Evolutionary conservation across 2,888 invertebrate species (phyloP).

Genomic region (Drosophila helvetica): DNA sequence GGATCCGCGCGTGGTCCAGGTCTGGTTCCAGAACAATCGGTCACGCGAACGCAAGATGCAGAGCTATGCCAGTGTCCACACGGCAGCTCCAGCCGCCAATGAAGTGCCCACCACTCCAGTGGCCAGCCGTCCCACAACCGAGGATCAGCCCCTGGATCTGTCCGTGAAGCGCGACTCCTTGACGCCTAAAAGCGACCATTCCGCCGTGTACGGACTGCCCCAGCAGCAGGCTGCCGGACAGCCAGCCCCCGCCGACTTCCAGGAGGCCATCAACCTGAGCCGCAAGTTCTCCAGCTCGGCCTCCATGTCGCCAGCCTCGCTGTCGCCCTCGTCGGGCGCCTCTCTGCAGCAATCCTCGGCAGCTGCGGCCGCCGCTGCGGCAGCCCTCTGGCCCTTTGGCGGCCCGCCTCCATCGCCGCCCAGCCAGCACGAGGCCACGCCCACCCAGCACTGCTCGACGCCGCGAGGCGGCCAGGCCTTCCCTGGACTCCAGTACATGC

Average conservation of each 20-base stretch:
- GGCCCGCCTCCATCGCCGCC: constrained; percentile 76
- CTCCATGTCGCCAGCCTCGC: constrained; percentile 69
- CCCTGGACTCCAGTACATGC: constrained; percentile 81
- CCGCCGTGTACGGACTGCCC: constrained; percentile 86
- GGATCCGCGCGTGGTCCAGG: constrained; percentile 93
- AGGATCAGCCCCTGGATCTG: constrained; percentile 95
- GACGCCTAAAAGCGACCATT: constrained; percentile 82
- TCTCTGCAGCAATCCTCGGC: constrained; percentile 63
- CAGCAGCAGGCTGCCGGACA: constrained; percentile 85
- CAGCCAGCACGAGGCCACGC: constrained; percentile 64
- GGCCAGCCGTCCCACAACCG: constrained; percentile 45
- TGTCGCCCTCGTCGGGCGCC: constrained; percentile 72
- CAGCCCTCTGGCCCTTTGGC: constrained; percentile 76
- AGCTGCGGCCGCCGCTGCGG: constrained; percentile 75
- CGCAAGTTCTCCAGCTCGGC: constrained; percentile 86
- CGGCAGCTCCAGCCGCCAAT: constrained; percentile 28
- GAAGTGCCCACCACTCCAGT: not conserved
- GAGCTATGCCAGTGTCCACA: constrained; percentile 62
- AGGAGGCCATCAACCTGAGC: constrained; percentile 92
- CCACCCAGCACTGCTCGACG: constrained; percentile 34
- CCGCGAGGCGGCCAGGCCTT: constrained; percentile 52
- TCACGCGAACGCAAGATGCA: constrained; percentile 92
- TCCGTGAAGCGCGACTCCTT: constrained; percentile 90
- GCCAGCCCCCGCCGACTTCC: constrained; percentile 66
- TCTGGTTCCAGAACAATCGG: constrained; percentile 98